Conservation (phyloP, 2,113 vertebrate species). For the Dunckerocampus dactyliophorus region DNA sequence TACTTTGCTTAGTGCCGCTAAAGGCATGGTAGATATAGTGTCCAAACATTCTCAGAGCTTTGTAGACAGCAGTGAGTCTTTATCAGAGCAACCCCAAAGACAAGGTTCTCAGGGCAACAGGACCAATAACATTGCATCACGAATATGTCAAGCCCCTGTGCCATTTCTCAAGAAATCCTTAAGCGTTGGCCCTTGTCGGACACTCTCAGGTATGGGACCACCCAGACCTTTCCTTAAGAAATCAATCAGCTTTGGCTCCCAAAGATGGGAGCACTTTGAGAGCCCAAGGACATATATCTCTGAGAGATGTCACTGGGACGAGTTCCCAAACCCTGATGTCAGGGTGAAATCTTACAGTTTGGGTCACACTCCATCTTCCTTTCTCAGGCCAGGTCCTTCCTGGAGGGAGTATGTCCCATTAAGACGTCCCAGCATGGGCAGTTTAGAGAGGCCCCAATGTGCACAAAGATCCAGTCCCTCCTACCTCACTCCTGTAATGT, state of each 20-base stretch:
- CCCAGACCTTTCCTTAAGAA: slow-evolving; percentile 70
- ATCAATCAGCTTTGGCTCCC: slow-evolving; percentile 72
- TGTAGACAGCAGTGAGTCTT: slow-evolving; percentile 38
- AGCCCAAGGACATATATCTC: slow-evolving; percentile 65
- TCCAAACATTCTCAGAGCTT: slow-evolving; percentile 52
- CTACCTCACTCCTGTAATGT: slow-evolving; percentile 55
- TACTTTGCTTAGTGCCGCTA: slow-evolving; percentile 58
- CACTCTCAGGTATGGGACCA: slow-evolving; percentile 55
- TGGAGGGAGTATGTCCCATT: slow-evolving; percentile 59
- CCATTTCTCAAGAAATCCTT: slow-evolving; percentile 74
- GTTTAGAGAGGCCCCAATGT: slow-evolving; percentile 56
- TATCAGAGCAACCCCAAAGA: slow-evolving; percentile 55
- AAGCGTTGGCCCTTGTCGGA: slow-evolving; percentile 66
- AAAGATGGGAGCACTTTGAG: slow-evolving; percentile 72
- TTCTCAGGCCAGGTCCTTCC: slow-evolving; percentile 54
- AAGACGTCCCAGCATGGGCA: slow-evolving; percentile 54
- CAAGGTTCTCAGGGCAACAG: slow-evolving; percentile 54
- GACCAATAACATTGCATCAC: slow-evolving; percentile 65
- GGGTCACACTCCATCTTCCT: slow-evolving; percentile 48
- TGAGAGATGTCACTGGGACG: slow-evolving; percentile 69
- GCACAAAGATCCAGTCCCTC: slow-evolving; percentile 55
- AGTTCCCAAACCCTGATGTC: slow-evolving; percentile 59
- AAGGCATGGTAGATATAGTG: slow-evolving; percentile 54
- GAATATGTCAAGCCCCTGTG: slow-evolving; percentile 66
- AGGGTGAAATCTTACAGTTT: slow-evolving; percentile 69